phyloP scores from a whole-genome alignment of 2,113 vertebrate genomes.

The Dicentrarchus labrax region DNA sequence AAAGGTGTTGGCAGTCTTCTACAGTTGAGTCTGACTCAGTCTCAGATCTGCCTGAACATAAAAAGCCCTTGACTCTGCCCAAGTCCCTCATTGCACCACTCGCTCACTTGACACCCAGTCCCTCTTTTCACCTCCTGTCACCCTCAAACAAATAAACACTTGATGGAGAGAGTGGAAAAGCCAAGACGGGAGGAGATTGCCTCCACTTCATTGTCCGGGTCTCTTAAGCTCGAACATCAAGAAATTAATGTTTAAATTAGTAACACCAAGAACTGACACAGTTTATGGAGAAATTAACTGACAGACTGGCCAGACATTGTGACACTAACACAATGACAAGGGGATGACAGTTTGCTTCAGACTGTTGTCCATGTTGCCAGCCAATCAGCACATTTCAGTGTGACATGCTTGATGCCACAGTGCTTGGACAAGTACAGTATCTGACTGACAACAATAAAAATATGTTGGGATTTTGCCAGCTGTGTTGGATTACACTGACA shows the following conservation, averaged over 20 bases:
- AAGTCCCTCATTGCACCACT: slow-evolving; percentile 48
- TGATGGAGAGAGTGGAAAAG: slow-evolving; percentile 58
- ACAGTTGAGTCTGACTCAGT: slow-evolving; percentile 41
- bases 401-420: background rate
- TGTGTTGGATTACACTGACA: background rate
- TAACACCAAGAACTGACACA: background rate
- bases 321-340: background rate
- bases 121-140: slow-evolving; percentile 63
- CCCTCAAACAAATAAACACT: slow-evolving; percentile 74
- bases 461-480: background rate
- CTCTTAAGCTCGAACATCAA: slow-evolving; percentile 5
- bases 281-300: background rate
- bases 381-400: background rate
- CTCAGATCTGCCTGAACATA: slow-evolving; percentile 50
- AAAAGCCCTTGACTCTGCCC: slow-evolving; percentile 63
- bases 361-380: background rate
- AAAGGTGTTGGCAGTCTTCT: slow-evolving; percentile 38
- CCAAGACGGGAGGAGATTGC: slow-evolving; percentile 34
- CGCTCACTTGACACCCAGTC: slow-evolving; percentile 65
- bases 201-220: slow-evolving; percentile 45
- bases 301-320: background rate
- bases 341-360: background rate
- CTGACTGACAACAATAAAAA: background rate
- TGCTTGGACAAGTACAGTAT: background rate
- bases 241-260: slow-evolving; percentile 13